Base-by-base conservation (phyloP, 2,888 invertebrate species). In the Altica lythri region DNA sequence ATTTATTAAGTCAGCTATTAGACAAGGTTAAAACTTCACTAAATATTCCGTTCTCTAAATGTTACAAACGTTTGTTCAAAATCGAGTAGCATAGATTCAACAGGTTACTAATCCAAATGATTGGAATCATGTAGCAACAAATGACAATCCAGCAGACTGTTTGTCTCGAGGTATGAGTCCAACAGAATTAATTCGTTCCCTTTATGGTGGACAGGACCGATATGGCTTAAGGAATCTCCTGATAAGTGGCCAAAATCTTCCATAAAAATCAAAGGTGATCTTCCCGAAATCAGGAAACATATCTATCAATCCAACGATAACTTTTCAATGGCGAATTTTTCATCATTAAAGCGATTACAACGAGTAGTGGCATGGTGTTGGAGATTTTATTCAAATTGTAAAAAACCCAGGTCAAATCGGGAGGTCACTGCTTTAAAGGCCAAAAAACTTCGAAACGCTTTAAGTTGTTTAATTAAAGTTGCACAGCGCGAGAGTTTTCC, bases 81-180 rank as follows among this genome's bases (percentile, higher is more conserved):
- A 61, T 44, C 44, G 59, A 4, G 53, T 59, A 1, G 40, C 57
- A 1, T 42, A 57, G 29, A 57, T 61, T 14, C 61, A 57, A 43
- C 30, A 42, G 1, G 16, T 42, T 27, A 50, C 56, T 12, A 9
- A 30, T 14, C 37, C 18, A 5, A 16, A 10, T 37, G 37, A 13
- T 18, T 37, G 14, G 8, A 4, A 35, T 16, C 46, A 53, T 34
- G 48, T 57, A 1, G 50, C 53, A 5, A 55, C 45, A 10, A 30
- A 16, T 12, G 32, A 57, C 5, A 60, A 55, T 44, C 57, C 57
- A 4, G 51, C n/a, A n/a, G n/a, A n/a, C n/a, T n/a, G n/a, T n/a
- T n/a, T n/a, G n/a, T n/a, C n/a, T n/a, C n/a, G n/a, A n/a, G n/a
- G n/a, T n/a, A n/a, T n/a, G 4, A n/a, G 6, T 27, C 53, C 3